Evolutionary conservation across 2,113 vertebrate species (phyloP), one percentile per base, ranked within the genome.

Genomic region (Aegotheles bennettii): DNA sequence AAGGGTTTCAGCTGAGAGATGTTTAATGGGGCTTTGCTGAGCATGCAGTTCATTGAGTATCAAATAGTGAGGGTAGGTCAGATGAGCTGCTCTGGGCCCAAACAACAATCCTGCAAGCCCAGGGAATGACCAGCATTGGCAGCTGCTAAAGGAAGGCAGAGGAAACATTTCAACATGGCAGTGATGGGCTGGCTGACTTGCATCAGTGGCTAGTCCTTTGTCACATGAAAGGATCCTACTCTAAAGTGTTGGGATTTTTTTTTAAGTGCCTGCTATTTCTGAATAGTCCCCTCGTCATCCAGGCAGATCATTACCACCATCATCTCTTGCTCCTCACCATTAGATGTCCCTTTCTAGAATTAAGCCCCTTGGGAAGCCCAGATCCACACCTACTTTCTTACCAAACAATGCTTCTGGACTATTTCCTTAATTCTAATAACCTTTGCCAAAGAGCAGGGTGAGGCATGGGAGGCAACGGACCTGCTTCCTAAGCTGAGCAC

Each of bases 51-150:
- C n/a, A 36, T 35, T 3, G 5, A 31, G 26, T 13, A 84, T 40
- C n/a, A 84, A 57, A 77, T 19, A 69, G 16, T 1, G 4, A 82
- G 18, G 9, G 50, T 67, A 86, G 29, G 53, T 24, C 3, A 3
- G 28, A 75, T 12, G 2, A 23, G 28, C 36, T n/a, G n/a, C 31
- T 16, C 59, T 69, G 36, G 31, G 56, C 36, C 36, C 67, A 61
- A 61, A 35, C 6, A 43, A 51, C 5, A 5, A 59, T 47, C 16
- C 11, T 6, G 10, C 40, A 54, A 84, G 31, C 19, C 73, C 35
- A 28, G 36, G 43, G 16, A 31, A 17, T 0, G 2, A 38, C 16
- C 73, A 42, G 31, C 2, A 1, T n/a, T 13, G 3, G 3, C 42
- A 64, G 64, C 24, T 73, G 35, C 57, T 36, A 6, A 16, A 69